phyloP scores from a whole-genome alignment of 2,888 invertebrate genomes.

The Cynaeus angustus region DNA sequence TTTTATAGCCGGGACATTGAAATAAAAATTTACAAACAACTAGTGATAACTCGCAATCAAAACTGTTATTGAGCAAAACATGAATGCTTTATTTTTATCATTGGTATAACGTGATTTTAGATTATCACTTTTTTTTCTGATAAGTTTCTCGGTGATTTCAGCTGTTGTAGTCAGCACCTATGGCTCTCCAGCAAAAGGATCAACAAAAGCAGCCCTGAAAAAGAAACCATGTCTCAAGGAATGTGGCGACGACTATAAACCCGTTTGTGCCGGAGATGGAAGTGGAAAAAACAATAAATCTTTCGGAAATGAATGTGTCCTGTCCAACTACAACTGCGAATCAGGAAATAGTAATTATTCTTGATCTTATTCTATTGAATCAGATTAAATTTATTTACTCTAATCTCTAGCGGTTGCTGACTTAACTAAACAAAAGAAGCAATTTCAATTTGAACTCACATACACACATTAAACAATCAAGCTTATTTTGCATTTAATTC shows the following conservation, averaged over 20 bases:
- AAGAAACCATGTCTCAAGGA: slow-evolving; percentile 76
- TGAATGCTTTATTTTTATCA: no score
- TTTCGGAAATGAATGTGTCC: slow-evolving; percentile 78
- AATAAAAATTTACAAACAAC: no score
- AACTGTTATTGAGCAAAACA: no score
- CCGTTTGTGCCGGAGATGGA: slow-evolving; percentile 78
- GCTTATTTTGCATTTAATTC: slow-evolving; percentile 22
- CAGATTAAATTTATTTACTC: slow-evolving; percentile 10
- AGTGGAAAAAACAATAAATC: slow-evolving; percentile 74
- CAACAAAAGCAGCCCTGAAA: slow-evolving; percentile 75
- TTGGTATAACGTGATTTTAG: no score
- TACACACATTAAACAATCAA: slow-evolving; percentile 26
- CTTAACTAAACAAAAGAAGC: slow-evolving; percentile 9
- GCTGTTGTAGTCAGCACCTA: slow-evolving; percentile 68
- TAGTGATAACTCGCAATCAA: no score
- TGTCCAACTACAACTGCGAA: slow-evolving; percentile 80
- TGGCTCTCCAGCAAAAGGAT: slow-evolving; percentile 76
- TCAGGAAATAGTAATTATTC: slow-evolving; percentile 75
- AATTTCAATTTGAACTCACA: slow-evolving; percentile 11
- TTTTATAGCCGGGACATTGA: no score
- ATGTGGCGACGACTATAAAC: slow-evolving; percentile 74
- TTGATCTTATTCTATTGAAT: slow-evolving; percentile 25
- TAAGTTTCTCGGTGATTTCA: slow-evolving; percentile 58
- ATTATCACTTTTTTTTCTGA: no score
- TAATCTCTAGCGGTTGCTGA: not conserved